These are phyloP conservation scores for Junco hyemalis DNA, from an alignment of 2,113 vertebrate species.

Conservation along the genomic window DNA sequence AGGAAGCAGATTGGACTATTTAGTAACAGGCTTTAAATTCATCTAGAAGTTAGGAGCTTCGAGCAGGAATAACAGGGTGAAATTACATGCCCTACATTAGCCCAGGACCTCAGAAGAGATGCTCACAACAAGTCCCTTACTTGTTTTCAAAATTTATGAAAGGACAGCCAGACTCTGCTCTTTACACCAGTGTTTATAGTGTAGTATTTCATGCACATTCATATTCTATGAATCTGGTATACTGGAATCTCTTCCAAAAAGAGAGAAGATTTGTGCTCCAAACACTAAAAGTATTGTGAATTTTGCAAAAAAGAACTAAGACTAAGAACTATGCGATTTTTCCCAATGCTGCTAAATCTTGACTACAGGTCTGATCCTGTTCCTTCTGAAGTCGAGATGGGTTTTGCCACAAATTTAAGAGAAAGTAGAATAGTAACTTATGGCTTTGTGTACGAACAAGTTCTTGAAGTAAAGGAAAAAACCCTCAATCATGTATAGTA, in stretches of 20 bases:
- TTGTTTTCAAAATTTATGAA: neutral
- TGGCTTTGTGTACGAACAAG: neutral
- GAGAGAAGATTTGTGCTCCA: neutral
- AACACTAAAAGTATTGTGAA: neutral
- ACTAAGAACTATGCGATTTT: neutral
- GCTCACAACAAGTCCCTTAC: neutral
- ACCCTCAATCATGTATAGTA: accelerated
- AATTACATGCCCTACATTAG: neutral
- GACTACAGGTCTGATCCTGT: neutral
- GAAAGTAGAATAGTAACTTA: neutral
- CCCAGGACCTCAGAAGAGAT: neutral
- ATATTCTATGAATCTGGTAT: neutral
- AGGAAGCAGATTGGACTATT: neutral
- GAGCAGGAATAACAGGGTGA: neutral
- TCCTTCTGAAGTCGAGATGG: neutral
- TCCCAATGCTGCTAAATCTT: neutral
- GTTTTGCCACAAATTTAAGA: neutral
- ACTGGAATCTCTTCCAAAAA: neutral
- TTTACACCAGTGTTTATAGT: accelerated
- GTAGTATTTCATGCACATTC: neutral
- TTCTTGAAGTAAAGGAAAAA: neutral
- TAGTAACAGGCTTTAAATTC: neutral
- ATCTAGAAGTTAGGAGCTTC: neutral
- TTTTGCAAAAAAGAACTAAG: neutral
- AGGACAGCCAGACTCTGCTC: neutral